Evolutionary conservation across 1,140 invertebrate species (phyloP).

Genomic region (Drosophila repletoides): DNA sequence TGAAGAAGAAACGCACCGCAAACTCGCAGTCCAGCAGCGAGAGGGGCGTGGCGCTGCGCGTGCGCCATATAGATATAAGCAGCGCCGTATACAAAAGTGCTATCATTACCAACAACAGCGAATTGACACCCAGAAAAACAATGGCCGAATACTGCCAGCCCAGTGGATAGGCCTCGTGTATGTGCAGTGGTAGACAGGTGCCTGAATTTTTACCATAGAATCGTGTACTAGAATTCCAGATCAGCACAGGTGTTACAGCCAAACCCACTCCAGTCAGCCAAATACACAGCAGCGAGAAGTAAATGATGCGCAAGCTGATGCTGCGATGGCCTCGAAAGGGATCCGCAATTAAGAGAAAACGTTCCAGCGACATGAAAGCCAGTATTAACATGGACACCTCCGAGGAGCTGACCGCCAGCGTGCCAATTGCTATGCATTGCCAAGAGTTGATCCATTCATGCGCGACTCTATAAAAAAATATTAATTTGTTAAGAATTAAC

Average conservation of each 20-base stretch:
- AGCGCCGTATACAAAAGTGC: conserved; percentile 86
- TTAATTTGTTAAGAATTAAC: no score
- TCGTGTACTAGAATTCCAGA: conserved; percentile 85
- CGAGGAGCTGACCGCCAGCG: conserved; percentile 87
- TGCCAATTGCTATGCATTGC: conserved; percentile 86
- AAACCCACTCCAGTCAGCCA: conserved; percentile 87
- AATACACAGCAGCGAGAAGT: conserved; percentile 82
- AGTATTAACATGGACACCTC: conserved; percentile 90
- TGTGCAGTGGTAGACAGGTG: conserved; percentile 89
- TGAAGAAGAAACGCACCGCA: conserved; percentile 88
- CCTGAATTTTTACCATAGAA: conserved; percentile 87
- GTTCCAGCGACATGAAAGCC: conserved; percentile 89
- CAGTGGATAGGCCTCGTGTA: conserved; percentile 87
- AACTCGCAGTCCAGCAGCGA: conserved; percentile 87
- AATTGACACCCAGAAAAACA: conserved; percentile 88
- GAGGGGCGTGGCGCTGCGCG: conserved; percentile 85
- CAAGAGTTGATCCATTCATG: conserved; percentile 88
- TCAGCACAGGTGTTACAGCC: conserved; percentile 87
- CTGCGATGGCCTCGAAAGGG: conserved; percentile 85
- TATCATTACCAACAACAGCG: conserved; percentile 85
- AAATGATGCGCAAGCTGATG: conserved; percentile 84
- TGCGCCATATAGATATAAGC: conserved; percentile 86
- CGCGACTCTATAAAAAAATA: conserved; percentile 82
- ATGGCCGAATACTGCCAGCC: conserved; percentile 91
- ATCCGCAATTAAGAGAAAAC: conserved; percentile 88